Evolutionary conservation across 2,888 invertebrate genomes (phyloP).

Genomic region (Coleophora flavipennella): DNA sequence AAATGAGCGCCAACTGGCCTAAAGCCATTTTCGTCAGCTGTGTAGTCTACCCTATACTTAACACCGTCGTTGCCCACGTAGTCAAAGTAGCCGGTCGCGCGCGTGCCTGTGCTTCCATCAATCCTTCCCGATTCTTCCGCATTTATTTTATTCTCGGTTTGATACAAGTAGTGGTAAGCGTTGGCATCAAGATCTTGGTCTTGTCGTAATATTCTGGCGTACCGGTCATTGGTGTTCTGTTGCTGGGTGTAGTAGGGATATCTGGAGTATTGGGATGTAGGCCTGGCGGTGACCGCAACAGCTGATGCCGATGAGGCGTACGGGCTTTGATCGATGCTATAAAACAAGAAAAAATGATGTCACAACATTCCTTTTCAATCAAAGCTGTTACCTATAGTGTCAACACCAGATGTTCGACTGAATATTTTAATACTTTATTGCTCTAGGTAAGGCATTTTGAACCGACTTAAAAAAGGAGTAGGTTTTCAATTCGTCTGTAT

Average conservation of each 20-base stretch:
- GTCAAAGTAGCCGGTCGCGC: conserved; percentile 77
- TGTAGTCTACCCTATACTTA: conserved; percentile 71
- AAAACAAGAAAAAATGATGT: conserved; percentile 10
- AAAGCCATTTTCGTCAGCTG: conserved; percentile 75
- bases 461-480: conserved; percentile 20
- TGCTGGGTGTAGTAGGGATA: conserved; percentile 9
- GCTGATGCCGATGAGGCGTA: conserved; percentile 26
- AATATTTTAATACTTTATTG: conserved; percentile 2
- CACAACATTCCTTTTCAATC: no score
- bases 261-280: conserved; percentile 21
- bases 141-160: conserved; percentile 77
- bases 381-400: no score
- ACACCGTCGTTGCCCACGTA: conserved; percentile 77
- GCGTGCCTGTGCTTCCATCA: conserved; percentile 67
- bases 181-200: conserved; percentile 62
- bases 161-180: conserved; percentile 74
- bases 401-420: no score
- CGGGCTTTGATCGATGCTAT: conserved; percentile 29
- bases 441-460: conserved; percentile 8
- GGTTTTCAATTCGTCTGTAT: no score
- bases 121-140: conserved; percentile 76
- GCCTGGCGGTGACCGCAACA: conserved; percentile 34
- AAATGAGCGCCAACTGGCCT: conserved; percentile 69
- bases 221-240: conserved; percentile 49
- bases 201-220: conserved; percentile 70